Base-by-base conservation (phyloP, 1,140 invertebrate genomes). In the Gonioctena quinquepunctata region DNA sequence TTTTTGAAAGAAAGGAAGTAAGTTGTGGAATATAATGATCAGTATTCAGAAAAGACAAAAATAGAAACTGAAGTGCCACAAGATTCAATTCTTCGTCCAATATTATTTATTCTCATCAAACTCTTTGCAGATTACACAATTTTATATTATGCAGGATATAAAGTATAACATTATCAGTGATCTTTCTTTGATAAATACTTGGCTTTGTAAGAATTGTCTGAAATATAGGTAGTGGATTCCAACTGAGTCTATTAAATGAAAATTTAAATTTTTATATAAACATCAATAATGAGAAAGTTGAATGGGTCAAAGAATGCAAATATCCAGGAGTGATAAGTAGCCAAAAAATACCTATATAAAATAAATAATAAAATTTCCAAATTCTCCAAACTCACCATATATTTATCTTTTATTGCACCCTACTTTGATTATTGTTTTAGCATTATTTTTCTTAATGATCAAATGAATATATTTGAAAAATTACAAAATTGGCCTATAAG, bases 391-490 rank as follows among this genome's bases (percentile, higher is more conserved):
- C 33, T 42, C 33, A 42, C 33, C 6, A 42, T 42, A n/a, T 42
- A 42, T 42, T 7, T 7, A 42, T 42, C 6, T 42, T 6, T 42
- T n/a, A 42, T 42, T 7, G 33, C 33, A 42, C 6, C 33, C n/a
- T n/a, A 42, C n/a, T 42, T 42, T 42, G 33, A 42, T n/a, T 42
- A 42, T 42, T 42, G 33, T 42, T 7, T 6, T 42, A 42, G 6
- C n/a, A 42, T 42, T 42, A 42, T 42, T 42, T 42, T 42, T 42
- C 33, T 42, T 7, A 42, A 42, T n/a, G 33, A 42, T 7, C 33
- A 7, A 42, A 18, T 23, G 63, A 52, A 56, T 26, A 21, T 59
- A 5, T 59, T 59, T 59, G 18, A 59, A 21, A 59, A 59, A 59
- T 19, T 16, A n/a, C 19, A 19, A 54, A 54, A 54, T 54, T 6